A percentile compares a stretch with the other conserved stretches of the same genome.
phyloP scores from a whole-genome alignment of 2,888 invertebrate genomes.

The Drosophila mercatorum region DNA sequence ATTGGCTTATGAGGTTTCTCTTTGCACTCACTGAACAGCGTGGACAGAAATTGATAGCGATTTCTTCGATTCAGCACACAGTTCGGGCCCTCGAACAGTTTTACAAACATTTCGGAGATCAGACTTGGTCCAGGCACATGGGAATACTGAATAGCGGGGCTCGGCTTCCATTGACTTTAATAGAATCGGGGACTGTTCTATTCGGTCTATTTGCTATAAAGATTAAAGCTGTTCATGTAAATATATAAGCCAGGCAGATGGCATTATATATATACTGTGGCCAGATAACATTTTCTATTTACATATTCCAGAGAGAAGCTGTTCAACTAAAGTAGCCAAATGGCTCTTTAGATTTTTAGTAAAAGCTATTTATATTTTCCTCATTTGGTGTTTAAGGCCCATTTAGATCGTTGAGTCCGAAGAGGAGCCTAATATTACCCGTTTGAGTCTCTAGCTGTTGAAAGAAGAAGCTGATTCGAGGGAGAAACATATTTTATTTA shows the following conservation, averaged over 20 bases:
- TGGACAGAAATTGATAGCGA: constrained; percentile 67
- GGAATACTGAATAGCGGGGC: constrained; percentile 16
- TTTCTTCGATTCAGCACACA: constrained; percentile 55
- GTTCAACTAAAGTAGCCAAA: neutral
- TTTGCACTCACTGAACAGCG: constrained; percentile 66
- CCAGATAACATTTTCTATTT: neutral
- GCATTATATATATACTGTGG: constrained; percentile 4
- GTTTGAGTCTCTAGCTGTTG: too few relatives aligned
- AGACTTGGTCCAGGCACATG: neutral
- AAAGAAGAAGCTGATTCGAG: too few relatives aligned
- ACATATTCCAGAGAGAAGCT: neutral
- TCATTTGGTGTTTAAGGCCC: too few relatives aligned
- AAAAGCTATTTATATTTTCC: neutral
- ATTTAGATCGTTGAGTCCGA: too few relatives aligned
- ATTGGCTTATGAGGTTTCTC: neutral
- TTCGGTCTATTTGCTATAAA: constrained; percentile 22
- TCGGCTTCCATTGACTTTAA: constrained; percentile 24
- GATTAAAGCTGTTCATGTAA: constrained; percentile 28
- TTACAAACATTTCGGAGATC: constrained; percentile 35
- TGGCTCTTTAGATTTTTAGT: neutral
- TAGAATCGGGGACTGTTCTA: neutral
- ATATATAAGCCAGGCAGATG: constrained; percentile 18
- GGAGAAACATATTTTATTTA: too few relatives aligned
- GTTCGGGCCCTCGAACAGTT: constrained; percentile 39
- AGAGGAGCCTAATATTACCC: too few relatives aligned